phyloP scores from a whole-genome alignment of 2,888 invertebrate species.

The Balanococcus diminutus region DNA sequence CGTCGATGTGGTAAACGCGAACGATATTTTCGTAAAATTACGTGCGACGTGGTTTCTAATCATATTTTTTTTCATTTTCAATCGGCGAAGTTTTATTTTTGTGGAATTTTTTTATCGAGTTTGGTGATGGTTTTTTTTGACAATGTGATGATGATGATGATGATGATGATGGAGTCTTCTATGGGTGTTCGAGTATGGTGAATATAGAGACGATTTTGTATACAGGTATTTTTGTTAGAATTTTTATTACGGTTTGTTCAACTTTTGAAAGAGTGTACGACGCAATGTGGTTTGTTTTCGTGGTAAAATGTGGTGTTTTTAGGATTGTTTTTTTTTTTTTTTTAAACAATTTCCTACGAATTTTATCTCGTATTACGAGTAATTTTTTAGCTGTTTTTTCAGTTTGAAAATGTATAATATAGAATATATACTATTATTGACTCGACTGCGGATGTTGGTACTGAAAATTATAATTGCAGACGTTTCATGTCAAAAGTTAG shows the following conservation, averaged over 20 bases:
- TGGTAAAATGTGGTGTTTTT: not conserved
- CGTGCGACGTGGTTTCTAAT: not conserved
- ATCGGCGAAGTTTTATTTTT: not conserved
- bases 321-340: not conserved
- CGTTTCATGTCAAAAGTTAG: no score
- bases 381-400: no score
- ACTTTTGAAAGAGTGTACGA: not conserved
- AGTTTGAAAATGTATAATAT: no score
- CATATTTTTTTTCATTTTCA: not conserved
- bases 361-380: no score
- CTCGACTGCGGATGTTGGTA: no score
- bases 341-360: not conserved
- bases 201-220: not conserved
- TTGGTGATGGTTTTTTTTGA: constrained; percentile 1
- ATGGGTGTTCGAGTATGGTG: not conserved
- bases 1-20: not conserved
- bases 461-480: no score
- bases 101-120: not conserved
- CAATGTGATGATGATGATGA: not conserved
- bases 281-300: not conserved
- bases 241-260: not conserved
- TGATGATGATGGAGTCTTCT: not conserved
- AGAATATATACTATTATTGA: no score
- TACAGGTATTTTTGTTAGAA: not conserved
- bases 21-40: not conserved